Base-by-base conservation (phyloP, 2,797 vertebrate genomes). In the Pyrrhura leucotis region DNA sequence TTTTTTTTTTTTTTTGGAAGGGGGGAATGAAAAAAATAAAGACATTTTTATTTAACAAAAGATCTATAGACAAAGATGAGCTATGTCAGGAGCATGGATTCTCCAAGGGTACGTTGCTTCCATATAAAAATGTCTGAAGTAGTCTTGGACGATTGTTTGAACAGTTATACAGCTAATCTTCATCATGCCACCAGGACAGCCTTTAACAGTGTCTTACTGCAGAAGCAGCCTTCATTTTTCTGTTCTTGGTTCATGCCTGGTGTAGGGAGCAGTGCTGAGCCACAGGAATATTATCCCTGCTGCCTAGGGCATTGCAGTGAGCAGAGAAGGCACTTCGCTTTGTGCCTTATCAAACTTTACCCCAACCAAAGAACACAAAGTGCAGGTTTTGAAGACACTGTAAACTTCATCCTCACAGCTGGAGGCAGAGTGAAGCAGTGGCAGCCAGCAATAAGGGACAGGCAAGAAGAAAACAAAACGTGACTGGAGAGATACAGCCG, bases 321-420 rank as follows among this genome's bases (percentile, higher is more conserved):
- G 51, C 71, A 88, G 20, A 42, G 29, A 14, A 91, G 21, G 50
- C 53, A 80, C 74, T 85, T 85, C 23, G 22, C 68, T 87, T 89
- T 84, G 66, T 82, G 42, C 71, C 50, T 75, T 47, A 42, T 19
- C 63, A 48, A 88, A 76, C 48, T 88, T 91, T 77, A 84, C 19
- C 58, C 33, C 66, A 78, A 81, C 18, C 44, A 88, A 92, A 89
- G 73, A 92, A 88, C 96, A 96, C 66, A 93, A 94, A 91, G 73
- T 96, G 68, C 75, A 91, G 75, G 72, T 92, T 93, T 94, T 75
- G 90, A 88, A 92, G 87, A 93, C 48, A 54, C 59, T 78, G 39
- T 91, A 92, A 96, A 96, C 82, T 97, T 95, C 78, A 73, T 66
- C 89, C 87, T 95, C 85, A 59, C 90, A 95, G 93, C 69, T 92